Evolutionary conservation across 2,797 vertebrate genomes (phyloP), one percentile per base, ranked within the genome.

Genomic region (Uromys caudimaculatus): DNA sequence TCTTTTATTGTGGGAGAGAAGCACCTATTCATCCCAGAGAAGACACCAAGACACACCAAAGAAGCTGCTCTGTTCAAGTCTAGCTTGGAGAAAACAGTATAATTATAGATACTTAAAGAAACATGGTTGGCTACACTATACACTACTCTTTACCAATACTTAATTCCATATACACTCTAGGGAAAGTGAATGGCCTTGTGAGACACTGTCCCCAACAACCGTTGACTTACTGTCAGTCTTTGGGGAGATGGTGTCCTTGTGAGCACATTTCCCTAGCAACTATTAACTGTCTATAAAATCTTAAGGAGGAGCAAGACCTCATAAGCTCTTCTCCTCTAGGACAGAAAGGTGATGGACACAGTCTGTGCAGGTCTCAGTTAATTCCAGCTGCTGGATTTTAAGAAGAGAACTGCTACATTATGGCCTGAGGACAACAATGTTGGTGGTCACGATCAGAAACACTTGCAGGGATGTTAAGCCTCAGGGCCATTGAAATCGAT

Each of bases 371-470:
- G 9, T 56, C 21, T 56, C 14, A 56, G 67, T 29, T 29, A 73
- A 29, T 73, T 24, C 56, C 62, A 73, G 73, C 24, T 32, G 24
- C 50, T 56, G 16, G 24, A 29, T 56, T 32, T 87, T 35, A 41
- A 87, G 24, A 73, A 27, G 13, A 88, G 10, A 56, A 21, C 1
- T 7, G n/a, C 50, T 54, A 19, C 9, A 10, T 56, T 41, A 56
- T 56, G 35, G 47, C 50, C 14, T 56, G 85, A 56, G 38, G 14
- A 56, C 14, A 32, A 32, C 32, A 73, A 60, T 29, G 82, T 41
- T 94, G 64, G 84, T 60, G 44, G 0, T 23, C 64, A 64, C 54
- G 95, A 93, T 93, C 95, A 97, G 92, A 67, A 95, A 6, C 2
- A 58, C 62, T 14, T 9, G 44, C 58, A 89, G 86, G 64, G 41